Evolutionary conservation across 1,140 invertebrate species (phyloP).

Genomic region (Leptonema lineaticorne): DNA sequence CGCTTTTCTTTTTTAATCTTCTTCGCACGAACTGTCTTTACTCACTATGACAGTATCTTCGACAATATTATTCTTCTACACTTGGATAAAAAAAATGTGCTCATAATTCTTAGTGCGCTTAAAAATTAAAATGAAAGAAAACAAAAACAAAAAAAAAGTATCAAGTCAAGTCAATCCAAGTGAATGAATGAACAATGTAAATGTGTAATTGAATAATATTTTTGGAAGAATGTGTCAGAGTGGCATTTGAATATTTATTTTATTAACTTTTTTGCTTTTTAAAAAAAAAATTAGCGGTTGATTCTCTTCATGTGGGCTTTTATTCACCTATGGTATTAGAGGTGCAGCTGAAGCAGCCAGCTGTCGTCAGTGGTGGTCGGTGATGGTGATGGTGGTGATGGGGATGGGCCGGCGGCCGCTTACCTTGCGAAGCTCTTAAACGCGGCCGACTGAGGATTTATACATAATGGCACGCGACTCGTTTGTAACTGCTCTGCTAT

Average conservation of each 20-base stretch:
- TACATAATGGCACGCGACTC: conserved; percentile 93
- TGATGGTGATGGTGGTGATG: conserved; percentile 48
- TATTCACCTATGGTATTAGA: conserved; percentile 41
- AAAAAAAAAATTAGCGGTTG: conserved; percentile 32
- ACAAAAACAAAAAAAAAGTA: background rate
- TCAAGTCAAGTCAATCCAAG: too few species aligned
- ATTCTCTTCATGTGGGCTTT: conserved; percentile 42
- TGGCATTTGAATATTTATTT: conserved; percentile 10
- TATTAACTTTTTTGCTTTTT: too few species aligned
- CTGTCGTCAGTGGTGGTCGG: conserved; percentile 50
- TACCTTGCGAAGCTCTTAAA: conserved; percentile 99
- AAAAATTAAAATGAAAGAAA: background rate
- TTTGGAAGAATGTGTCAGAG: conserved; percentile 21
- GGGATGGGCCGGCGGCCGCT: conserved; percentile 54
- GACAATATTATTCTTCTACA: conserved; percentile 27
- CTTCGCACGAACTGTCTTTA: too few species aligned
- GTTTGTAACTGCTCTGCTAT: conserved; percentile 94
- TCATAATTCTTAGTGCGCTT: background rate
- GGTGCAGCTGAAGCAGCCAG: conserved; percentile 23
- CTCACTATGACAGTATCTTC: conserved; percentile 28
- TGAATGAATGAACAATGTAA: background rate
- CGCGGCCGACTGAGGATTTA: conserved; percentile 98
- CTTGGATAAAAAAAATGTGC: conserved; percentile 13
- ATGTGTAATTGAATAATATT: conserved; percentile 5
- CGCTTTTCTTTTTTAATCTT: too few species aligned